Evolutionary conservation across 2,888 invertebrate genomes (phyloP).

Genomic region (Ennomos fuscantarius): DNA sequence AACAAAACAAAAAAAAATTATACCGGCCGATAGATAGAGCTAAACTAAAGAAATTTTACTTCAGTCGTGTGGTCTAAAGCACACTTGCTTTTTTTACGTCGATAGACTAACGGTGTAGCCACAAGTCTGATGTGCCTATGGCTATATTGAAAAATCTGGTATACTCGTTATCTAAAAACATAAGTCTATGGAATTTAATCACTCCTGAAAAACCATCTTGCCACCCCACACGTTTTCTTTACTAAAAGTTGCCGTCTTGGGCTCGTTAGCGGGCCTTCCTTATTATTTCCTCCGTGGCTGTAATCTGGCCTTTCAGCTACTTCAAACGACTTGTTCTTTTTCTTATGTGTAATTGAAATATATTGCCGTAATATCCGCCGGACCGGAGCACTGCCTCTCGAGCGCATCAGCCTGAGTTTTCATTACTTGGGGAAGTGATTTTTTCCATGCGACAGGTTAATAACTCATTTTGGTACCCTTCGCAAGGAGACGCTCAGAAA

Average conservation of each 20-base stretch:
- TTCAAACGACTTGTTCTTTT: slow-evolving; percentile 84
- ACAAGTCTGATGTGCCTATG: too few relatives aligned
- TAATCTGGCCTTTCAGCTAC: slow-evolving; percentile 83
- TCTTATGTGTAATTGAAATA: slow-evolving; percentile 85
- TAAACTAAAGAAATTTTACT: too few relatives aligned
- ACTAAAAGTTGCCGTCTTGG: slow-evolving; percentile 70
- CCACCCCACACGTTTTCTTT: slow-evolving; percentile 70
- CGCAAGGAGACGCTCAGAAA: slow-evolving; percentile 65
- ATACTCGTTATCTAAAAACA: slow-evolving; percentile 12
- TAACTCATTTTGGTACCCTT: slow-evolving; percentile 79
- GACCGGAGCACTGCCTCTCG: slow-evolving; percentile 77
- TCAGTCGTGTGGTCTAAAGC: too few relatives aligned
- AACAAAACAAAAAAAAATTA: too few relatives aligned
- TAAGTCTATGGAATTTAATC: slow-evolving; percentile 57
- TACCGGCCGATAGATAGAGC: too few relatives aligned
- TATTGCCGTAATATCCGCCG: slow-evolving; percentile 84
- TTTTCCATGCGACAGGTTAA: slow-evolving; percentile 78
- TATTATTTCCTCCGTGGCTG: slow-evolving; percentile 79
- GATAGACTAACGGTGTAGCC: too few relatives aligned
- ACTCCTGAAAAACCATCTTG: slow-evolving; percentile 56
- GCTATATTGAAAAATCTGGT: not conserved
- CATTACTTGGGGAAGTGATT: slow-evolving; percentile 81
- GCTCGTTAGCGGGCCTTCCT: slow-evolving; percentile 79
- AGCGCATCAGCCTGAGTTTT: slow-evolving; percentile 82
- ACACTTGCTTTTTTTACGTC: too few relatives aligned